Evolutionary conservation across 2,888 invertebrate genomes (phyloP), one percentile per base, ranked within the genome.

Genomic region (Ophion slaviceki): DNA sequence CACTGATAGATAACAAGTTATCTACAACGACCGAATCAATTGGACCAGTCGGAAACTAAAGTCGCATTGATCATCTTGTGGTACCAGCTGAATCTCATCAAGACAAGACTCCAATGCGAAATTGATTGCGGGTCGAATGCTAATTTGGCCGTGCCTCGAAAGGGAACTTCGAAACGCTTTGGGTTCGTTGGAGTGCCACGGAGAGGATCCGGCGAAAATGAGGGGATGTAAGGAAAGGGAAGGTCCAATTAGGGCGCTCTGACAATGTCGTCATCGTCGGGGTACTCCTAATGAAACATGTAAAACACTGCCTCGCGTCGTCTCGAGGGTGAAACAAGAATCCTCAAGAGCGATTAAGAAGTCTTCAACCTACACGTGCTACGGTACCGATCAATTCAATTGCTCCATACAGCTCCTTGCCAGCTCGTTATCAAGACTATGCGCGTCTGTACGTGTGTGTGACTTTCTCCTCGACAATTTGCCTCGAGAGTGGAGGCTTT

Each of bases 301-400:
- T 78, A 77, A 86, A 77, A 77, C 86, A 61, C 40, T 36, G 57
- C 17, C 79, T 17, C 57, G 57, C 11, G 32, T 80, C 67, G 53
- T 71, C 72, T 53, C 40, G 32, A 76, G 80, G 53, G 77, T 47
- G 62, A 64, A 53, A 40, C 40, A 72, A 59, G 68, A 78, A 83
- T 86, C 77, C 74, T 64, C 36, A 77, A 86, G 68, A 74, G 80
- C 77, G 53, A 83, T 86, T 80, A 80, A 80, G 64, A 80, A 76
- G 68, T 80, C 77, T 74, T 68, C 67, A 68, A 62, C 53, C 53
- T 24, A 61, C 80, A 36, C 36, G 72, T 40, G 76, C 72, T 59
- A 45, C 67, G 53, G 53, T 67, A 67, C 76, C 83, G 71, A 86
- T 83, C 61, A 86, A 83, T 80, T 77, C 72, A 83, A 86, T 86